phyloP scores from a whole-genome alignment of 2,797 vertebrate genomes.

The Todus mexicanus region DNA sequence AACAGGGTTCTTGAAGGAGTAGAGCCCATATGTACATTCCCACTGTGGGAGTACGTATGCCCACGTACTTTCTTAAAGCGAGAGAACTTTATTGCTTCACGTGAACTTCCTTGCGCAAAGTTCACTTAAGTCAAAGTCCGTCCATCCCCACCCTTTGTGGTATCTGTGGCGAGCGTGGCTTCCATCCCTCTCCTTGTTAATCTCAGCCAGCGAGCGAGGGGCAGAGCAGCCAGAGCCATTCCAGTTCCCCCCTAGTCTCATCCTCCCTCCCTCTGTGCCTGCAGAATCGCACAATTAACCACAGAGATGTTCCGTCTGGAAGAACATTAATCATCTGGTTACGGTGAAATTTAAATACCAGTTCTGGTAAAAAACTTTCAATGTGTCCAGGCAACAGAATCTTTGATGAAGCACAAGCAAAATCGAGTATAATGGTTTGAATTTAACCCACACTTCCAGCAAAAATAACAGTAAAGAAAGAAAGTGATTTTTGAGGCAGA shows the following conservation, averaged over 20 bases:
- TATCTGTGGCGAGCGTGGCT: not conserved
- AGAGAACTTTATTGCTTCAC: not conserved
- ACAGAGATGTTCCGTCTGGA: not conserved
- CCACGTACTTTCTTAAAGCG: not conserved
- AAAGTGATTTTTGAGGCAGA: not conserved
- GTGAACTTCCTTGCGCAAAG: no score
- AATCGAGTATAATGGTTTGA: not conserved
- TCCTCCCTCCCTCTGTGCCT: not conserved
- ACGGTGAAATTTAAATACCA: constrained; percentile 27
- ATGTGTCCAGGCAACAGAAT: constrained; percentile 48
- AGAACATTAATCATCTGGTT: constrained; percentile 42
- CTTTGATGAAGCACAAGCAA: constrained; percentile 7
- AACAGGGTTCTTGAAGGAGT: not conserved
- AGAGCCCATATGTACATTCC: not conserved
- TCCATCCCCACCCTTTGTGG: not conserved
- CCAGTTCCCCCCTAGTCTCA: not conserved
- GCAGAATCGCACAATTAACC: constrained; percentile 2
- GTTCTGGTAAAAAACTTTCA: not conserved
- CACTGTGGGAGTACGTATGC: not conserved
- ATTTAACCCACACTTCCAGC: constrained; percentile 11
- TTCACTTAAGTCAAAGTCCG: not conserved
- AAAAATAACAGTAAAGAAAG: not conserved
- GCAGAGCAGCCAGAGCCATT: not conserved
- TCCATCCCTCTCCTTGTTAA: not conserved
- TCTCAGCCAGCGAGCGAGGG: not conserved